Percentiles rank a stretch among this genome's conserved stretches.
These are phyloP conservation scores for Hassar affinis DNA, from an alignment of 2,113 vertebrate species.

Conservation along the genomic window DNA sequence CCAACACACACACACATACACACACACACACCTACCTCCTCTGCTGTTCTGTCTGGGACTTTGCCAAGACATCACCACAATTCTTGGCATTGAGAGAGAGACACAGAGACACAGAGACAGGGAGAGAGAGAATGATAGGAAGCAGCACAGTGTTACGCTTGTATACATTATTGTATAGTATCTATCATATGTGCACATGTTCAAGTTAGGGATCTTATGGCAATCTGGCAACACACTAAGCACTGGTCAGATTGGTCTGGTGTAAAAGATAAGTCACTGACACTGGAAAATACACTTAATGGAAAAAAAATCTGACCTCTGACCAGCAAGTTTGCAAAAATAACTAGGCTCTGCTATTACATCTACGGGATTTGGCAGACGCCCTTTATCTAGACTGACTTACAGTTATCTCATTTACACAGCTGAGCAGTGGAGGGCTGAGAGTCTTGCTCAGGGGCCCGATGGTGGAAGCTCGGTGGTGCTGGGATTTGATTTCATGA, in stretches of 20 bases:
- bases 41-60: constrained; percentile 52
- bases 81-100: constrained; percentile 49
- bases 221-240: not conserved
- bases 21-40: constrained; percentile 46
- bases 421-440: no score
- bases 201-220: not conserved
- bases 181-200: not conserved
- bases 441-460: no score
- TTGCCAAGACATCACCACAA: constrained; percentile 65
- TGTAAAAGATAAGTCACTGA: no score
- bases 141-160: not conserved
- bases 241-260: not conserved
- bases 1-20: constrained; percentile 55
- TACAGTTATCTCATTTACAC: no score
- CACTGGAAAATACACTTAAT: not conserved
- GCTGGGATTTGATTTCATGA: no score
- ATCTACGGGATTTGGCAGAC: no score
- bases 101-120: constrained; percentile 31
- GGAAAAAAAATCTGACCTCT: not conserved
- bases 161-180: not conserved
- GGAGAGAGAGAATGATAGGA: constrained; percentile 25
- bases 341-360: no score
- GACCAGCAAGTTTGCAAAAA: not conserved
- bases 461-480: no score
- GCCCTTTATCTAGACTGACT: no score